Conservation (phyloP, 2,113 vertebrate genomes). For the Anthoscopus minutus region DNA sequence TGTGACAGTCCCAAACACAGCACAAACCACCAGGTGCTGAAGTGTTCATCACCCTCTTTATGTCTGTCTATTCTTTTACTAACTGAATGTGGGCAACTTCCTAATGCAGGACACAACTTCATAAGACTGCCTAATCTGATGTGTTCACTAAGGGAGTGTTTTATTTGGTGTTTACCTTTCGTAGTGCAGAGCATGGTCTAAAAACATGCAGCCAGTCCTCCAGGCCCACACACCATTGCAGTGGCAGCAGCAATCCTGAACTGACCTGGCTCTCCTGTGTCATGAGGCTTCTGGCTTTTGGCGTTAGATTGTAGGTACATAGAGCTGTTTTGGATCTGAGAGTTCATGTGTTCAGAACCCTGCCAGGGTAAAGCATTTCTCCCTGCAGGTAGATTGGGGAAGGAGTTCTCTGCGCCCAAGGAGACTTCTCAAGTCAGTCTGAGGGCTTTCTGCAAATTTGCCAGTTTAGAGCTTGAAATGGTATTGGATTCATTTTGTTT, state of each 20-base stretch:
- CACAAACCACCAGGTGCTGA: background rate
- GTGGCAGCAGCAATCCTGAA: background rate
- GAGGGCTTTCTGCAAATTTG: background rate
- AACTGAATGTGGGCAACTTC: background rate
- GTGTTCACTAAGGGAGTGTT: background rate
- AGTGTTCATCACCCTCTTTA: background rate
- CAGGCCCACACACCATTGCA: background rate
- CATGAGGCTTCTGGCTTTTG: background rate
- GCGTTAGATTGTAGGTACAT: background rate
- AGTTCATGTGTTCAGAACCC: background rate
- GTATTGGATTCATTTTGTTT: background rate
- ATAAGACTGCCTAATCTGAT: background rate
- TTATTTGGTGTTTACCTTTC: background rate
- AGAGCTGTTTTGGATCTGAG: background rate
- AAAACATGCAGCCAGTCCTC: background rate
- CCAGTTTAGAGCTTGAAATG: background rate
- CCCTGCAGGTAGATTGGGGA: background rate
- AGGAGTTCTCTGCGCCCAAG: background rate
- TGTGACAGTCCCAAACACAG: accelerated
- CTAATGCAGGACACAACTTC: background rate
- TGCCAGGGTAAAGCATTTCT: background rate
- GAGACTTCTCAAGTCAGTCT: background rate
- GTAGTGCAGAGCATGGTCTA: background rate
- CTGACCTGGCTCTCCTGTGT: background rate
- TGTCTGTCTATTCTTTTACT: background rate